Evolutionary conservation across 2,113 vertebrate genomes (phyloP).

Genomic region (Triplophysa rosa): DNA sequence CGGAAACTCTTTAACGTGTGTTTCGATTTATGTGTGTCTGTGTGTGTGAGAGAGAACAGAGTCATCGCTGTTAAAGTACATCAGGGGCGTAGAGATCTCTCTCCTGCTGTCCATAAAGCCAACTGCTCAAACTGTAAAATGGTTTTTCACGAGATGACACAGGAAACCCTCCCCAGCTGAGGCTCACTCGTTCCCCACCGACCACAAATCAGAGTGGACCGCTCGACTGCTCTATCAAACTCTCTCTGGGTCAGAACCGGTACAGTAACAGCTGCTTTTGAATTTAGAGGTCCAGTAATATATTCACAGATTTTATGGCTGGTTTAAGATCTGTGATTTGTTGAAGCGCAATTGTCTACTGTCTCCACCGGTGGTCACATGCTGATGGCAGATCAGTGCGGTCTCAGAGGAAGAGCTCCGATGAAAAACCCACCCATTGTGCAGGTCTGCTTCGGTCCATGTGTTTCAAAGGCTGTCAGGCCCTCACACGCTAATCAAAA

Average conservation of each 20-base stretch:
- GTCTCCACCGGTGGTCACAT: constrained; percentile 20
- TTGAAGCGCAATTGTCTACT: constrained; percentile 19
- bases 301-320: constrained; percentile 24
- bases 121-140: constrained; percentile 27
- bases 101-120: constrained; percentile 40
- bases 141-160: constrained; percentile 39
- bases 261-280: constrained; percentile 37
- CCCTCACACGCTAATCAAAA: constrained; percentile 28
- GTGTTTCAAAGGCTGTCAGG: neutral
- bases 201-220: constrained; percentile 43
- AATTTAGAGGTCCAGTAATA: constrained; percentile 36
- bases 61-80: constrained; percentile 40
- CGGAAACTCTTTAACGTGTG: constrained; percentile 18
- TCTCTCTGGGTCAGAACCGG: constrained; percentile 23
- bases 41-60: constrained; percentile 31
- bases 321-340: constrained; percentile 42
- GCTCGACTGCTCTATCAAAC: constrained; percentile 20
- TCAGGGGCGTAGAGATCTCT: constrained; percentile 23
- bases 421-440: constrained; percentile 10
- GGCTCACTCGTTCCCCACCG: constrained; percentile 21
- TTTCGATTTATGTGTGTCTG: constrained; percentile 34
- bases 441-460: neutral
- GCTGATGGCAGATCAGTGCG: constrained; percentile 16
- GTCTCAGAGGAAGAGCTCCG: constrained; percentile 23
- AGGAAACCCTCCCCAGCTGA: constrained; percentile 40